Conservation (phyloP, 2,113 vertebrate species). For the Mobula birostris region DNA sequence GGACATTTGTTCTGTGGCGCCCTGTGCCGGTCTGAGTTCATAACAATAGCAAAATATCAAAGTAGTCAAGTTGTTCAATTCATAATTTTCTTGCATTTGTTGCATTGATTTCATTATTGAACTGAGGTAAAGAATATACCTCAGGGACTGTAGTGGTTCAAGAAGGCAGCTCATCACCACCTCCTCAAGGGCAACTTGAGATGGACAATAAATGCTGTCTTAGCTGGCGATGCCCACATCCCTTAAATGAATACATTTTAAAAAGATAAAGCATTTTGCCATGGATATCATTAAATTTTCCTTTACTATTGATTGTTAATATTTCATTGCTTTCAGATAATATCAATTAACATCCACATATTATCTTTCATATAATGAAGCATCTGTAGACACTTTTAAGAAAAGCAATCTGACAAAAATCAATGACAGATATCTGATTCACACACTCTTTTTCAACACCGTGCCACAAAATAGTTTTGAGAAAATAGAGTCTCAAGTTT, state of each 20-base stretch:
- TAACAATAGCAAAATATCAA: neutral
- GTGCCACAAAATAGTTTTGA: no score
- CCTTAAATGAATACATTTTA: no score
- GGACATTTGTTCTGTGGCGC: no score
- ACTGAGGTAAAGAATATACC: neutral
- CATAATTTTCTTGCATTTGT: neutral
- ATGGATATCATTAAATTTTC: neutral
- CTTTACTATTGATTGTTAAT: neutral
- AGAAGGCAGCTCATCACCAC: no score
- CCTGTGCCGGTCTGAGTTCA: no score
- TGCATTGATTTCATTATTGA: neutral
- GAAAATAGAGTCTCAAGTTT: no score
- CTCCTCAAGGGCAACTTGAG: no score
- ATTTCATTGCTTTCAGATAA: neutral
- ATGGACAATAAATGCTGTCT: no score
- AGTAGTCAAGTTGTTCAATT: neutral
- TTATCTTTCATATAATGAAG: neutral
- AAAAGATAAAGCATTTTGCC: neutral
- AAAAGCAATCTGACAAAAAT: neutral
- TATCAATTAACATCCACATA: neutral
- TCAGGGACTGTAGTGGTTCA: no score
- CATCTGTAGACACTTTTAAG: neutral
- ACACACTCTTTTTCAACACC: no score
- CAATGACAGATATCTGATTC: no score
- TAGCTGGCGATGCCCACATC: no score